These are phyloP conservation scores for Harpalus rubripes DNA, from an alignment of 2,888 invertebrate genomes.

Conservation along the genomic window DNA sequence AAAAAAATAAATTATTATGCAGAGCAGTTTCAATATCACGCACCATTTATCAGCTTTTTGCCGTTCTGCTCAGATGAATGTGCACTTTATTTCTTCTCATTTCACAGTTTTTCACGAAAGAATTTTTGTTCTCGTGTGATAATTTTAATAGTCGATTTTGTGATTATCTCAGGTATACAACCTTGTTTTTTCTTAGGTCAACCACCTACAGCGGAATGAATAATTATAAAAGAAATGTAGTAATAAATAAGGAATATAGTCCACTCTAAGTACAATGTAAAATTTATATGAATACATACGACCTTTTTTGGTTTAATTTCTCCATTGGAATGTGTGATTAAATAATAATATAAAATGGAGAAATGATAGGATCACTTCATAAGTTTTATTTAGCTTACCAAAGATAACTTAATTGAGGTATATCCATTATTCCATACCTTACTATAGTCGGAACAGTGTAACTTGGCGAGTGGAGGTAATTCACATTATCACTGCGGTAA, in stretches of 20 bases:
- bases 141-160: conserved; percentile 16
- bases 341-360: too few relatives aligned
- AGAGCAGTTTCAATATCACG: conserved; percentile 35
- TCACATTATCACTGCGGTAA: too few relatives aligned
- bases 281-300: too few relatives aligned
- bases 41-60: conserved; percentile 26
- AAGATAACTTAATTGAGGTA: too few relatives aligned
- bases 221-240: background rate
- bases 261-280: background rate
- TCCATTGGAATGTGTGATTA: too few relatives aligned
- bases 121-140: conserved; percentile 30
- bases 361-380: too few relatives aligned
- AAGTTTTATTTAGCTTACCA: too few relatives aligned
- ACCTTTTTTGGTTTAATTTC: too few relatives aligned
- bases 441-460: too few relatives aligned
- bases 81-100: conserved; percentile 28
- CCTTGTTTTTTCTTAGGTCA: conserved; percentile 31
- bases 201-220: conserved; percentile 4
- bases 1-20: conserved; percentile 31
- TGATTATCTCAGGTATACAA: conserved; percentile 30
- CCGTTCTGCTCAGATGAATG: conserved; percentile 13
- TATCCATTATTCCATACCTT: too few relatives aligned
- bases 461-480: too few relatives aligned
- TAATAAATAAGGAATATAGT: background rate
- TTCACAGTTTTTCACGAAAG: conserved; percentile 18